These are phyloP conservation scores for Agrochola lota DNA, from an alignment of 2,888 invertebrate genomes.

Conservation along the genomic window DNA sequence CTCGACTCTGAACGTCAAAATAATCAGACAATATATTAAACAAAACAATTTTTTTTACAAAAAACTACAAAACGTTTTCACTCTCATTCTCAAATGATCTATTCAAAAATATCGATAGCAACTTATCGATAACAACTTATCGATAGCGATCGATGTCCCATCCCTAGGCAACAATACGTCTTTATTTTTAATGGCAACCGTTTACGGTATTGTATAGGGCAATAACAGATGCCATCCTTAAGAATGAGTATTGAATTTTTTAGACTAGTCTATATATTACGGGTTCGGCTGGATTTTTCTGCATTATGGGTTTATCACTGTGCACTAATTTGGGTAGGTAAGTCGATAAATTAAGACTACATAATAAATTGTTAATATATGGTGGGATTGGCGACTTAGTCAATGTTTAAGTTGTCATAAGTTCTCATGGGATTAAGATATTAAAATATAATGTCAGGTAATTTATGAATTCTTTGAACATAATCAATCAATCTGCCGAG, in stretches of 20 bases:
- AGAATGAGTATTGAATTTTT: constrained; percentile 59
- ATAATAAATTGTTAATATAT: constrained; percentile 32
- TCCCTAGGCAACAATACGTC: constrained; percentile 70
- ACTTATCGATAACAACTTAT: constrained; percentile 38
- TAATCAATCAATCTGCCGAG: too few relatives aligned
- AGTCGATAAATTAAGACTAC: constrained; percentile 50
- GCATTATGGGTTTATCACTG: constrained; percentile 36
- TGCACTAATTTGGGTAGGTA: constrained; percentile 47
- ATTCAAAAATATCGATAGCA: constrained; percentile 44
- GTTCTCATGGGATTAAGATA: too few relatives aligned
- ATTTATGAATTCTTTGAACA: neutral
- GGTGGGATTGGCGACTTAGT: neutral
- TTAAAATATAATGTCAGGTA: neutral
- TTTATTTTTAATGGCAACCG: constrained; percentile 70
- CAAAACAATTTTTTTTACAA: neutral
- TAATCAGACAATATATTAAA: neutral
- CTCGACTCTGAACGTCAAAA: neutral
- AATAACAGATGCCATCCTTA: constrained; percentile 64
- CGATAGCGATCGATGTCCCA: constrained; percentile 46
- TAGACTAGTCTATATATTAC: constrained; percentile 30
- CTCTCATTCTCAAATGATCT: neutral
- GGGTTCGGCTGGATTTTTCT: constrained; percentile 48
- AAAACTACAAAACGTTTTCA: too few relatives aligned
- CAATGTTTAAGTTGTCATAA: neutral
- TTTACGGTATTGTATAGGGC: constrained; percentile 65